These are phyloP conservation scores for Acipenser ruthenus DNA, from an alignment of 2,797 vertebrate species.

Conservation along the genomic window DNA sequence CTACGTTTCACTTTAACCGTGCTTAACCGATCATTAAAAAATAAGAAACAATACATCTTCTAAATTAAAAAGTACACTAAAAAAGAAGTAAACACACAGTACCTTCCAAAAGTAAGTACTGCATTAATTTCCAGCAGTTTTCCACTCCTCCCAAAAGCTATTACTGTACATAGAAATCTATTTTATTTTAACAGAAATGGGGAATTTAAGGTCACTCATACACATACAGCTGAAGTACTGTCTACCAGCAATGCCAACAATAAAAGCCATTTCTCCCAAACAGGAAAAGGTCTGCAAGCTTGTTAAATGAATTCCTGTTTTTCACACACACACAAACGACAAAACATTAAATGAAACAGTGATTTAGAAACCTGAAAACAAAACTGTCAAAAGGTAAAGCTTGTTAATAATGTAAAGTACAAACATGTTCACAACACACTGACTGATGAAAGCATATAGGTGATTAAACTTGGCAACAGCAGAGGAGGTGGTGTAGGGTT, in stretches of 20 bases:
- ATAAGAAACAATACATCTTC: too few species aligned
- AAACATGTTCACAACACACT: constrained; percentile 2
- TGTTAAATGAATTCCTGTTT: constrained; percentile 73
- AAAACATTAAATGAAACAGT: constrained; percentile 49
- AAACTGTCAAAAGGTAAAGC: constrained; percentile 23
- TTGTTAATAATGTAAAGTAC: too few species aligned
- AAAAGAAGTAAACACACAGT: too few species aligned
- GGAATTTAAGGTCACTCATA: constrained; percentile 57
- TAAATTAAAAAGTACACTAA: too few species aligned
- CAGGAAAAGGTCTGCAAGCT: constrained; percentile 62
- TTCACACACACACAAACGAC: constrained; percentile 41
- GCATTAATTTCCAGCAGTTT: neutral
- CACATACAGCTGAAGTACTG: constrained; percentile 48
- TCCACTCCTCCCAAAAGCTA: neutral
- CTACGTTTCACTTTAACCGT: too few species aligned
- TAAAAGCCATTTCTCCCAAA: constrained; percentile 42
- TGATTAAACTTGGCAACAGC: constrained; percentile 14
- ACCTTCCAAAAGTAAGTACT: too few species aligned
- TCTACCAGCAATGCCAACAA: constrained; percentile 56
- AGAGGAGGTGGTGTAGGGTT: neutral
- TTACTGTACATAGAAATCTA: neutral
- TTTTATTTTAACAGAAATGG: constrained; percentile 50
- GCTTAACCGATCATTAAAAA: too few species aligned
- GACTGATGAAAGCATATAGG: constrained; percentile 26
- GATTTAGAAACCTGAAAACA: constrained; percentile 48